Base-by-base conservation (phyloP, 2,888 invertebrate genomes). In the Anthrax anthrax region DNA sequence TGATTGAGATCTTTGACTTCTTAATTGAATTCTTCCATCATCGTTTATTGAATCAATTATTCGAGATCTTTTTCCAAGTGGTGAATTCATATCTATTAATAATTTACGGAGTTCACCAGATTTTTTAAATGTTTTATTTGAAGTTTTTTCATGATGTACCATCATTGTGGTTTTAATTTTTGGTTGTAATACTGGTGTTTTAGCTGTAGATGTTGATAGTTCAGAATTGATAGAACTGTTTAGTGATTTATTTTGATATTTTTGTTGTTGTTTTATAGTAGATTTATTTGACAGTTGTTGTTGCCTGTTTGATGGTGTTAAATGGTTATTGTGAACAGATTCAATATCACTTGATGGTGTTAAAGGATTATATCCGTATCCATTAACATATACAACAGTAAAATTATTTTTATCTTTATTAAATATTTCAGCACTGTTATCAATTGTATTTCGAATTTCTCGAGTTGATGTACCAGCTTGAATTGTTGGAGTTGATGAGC, bases 331-430 rank as follows among this genome's bases (percentile, higher is more conserved):
- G 19, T 50, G 47, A 13, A 43, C 27, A 16, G 43, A 46, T 39
- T 50, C 50, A 18, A 50, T 41, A n/a, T 51, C 51, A 46, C 49
- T 51, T 4, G 46, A 47, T 5, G 47, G 49, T 17, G 51, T 51
- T 18, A 47, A 19, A 37, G 14, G 38, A 29, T 37, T 39, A 27
- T 23, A 27, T 16, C 13, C 18, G n/a, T 38, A 46, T 2, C 19
- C 18, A 39, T 48, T 47, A 10, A 47, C 9, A 6, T 42, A 44
- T 18, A 47, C 51, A 47, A 47, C 47, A 43, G 45, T 47, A 19
- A 40, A 39, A 27, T 18, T 47, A 38, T 16, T 23, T 4, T 37
- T 18, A 14, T 18, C 39, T n/a, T 39, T 39, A 18, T 16, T 32
- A 23, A 32, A 44, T 19, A 13, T 36, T 17, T 23, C 29, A 12